phyloP scores from a whole-genome alignment of 92 coral and sea anemone species.

The Pocillopora meandrina region DNA sequence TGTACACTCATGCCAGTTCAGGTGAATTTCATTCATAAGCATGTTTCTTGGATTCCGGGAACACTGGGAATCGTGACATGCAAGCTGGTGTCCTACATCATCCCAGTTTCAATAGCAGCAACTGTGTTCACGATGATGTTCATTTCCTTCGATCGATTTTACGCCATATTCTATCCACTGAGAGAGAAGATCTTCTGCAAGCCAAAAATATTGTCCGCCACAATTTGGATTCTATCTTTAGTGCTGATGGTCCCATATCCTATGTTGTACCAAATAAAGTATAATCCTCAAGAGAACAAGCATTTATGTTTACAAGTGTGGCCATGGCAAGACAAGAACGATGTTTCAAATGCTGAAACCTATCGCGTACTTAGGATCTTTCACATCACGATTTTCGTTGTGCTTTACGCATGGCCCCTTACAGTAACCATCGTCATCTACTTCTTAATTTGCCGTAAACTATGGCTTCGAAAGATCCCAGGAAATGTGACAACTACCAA shows the following conservation, averaged over 20 bases:
- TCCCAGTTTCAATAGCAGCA: slow-evolving; percentile 52
- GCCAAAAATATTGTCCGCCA: slow-evolving; percentile 40
- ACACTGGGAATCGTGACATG: slow-evolving; percentile 43
- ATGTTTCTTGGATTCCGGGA: slow-evolving; percentile 32
- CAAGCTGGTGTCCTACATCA: slow-evolving; percentile 30
- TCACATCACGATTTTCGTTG: slow-evolving; percentile 30
- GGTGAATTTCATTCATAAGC: slow-evolving; percentile 23
- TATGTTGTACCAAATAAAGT: background rate
- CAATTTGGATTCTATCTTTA: slow-evolving; percentile 46
- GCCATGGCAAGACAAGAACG: slow-evolving; percentile 17
- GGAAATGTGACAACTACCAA: slow-evolving; percentile 43
- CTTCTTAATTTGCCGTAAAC: slow-evolving; percentile 28
- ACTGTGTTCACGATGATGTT: slow-evolving; percentile 49
- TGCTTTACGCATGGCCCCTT: slow-evolving; percentile 40
- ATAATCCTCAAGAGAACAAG: background rate
- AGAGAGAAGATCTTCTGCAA: slow-evolving; percentile 28
- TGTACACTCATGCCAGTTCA: slow-evolving; percentile 43
- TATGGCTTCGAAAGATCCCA: slow-evolving; percentile 55
- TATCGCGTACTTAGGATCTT: slow-evolving; percentile 9
- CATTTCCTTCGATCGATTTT: slow-evolving; percentile 52
- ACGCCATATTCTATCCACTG: slow-evolving; percentile 52
- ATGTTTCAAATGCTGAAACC: background rate
- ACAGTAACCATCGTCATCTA: background rate
- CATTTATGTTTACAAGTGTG: slow-evolving; percentile 14
- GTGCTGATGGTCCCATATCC: slow-evolving; percentile 32